Percentiles rank a stretch among this genome's conserved stretches.
phyloP scores from a whole-genome alignment of 2,797 vertebrate species.

The Hafferia zeledoni region DNA sequence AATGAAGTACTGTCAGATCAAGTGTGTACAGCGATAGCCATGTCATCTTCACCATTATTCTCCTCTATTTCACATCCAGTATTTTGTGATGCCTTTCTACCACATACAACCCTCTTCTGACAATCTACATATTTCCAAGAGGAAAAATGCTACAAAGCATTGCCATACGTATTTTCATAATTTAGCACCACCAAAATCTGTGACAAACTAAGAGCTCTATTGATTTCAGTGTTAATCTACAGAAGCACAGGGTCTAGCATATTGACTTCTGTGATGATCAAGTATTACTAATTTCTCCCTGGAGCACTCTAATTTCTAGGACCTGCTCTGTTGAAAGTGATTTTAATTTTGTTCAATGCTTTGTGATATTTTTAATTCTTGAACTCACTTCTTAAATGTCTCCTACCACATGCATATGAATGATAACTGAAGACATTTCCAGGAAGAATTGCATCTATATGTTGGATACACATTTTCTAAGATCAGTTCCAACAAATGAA shows the following conservation, averaged over 20 bases:
- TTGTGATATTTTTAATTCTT: neutral
- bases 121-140: neutral
- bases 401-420: neutral
- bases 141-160: neutral
- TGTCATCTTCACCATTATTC: neutral
- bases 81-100: neutral
- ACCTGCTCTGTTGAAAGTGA: slow-evolving; percentile 13
- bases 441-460: neutral
- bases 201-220: neutral
- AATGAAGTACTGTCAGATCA: neutral
- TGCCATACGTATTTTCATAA: slow-evolving; percentile 8
- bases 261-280: slow-evolving; percentile 5
- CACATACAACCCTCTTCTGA: neutral
- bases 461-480: neutral
- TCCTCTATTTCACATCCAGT: neutral
- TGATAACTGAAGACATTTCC: neutral
- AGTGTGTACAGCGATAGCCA: neutral
- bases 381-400: neutral
- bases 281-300: slow-evolving; percentile 7
- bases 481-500: neutral
- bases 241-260: neutral
- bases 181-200: neutral
- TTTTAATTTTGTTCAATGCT: slow-evolving; percentile 21
- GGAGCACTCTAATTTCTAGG: neutral
- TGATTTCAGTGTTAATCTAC: slow-evolving; percentile 15